These are phyloP conservation scores for Malurus melanocephalus DNA, from an alignment of 2,113 vertebrate species.

Conservation along the genomic window DNA sequence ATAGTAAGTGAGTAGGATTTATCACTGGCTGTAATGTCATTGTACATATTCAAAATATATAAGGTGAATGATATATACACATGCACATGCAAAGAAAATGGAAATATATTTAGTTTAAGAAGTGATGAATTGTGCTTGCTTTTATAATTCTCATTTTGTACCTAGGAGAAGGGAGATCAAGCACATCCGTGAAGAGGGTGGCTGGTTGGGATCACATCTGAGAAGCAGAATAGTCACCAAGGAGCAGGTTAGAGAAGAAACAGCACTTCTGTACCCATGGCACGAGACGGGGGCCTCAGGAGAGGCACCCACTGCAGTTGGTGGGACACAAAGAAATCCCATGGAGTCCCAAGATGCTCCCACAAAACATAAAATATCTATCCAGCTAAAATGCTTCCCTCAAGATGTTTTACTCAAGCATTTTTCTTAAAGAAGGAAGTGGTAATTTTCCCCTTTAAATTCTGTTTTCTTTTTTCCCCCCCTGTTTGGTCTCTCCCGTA, in stretches of 20 bases:
- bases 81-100: slow-evolving; percentile 43
- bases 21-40: slow-evolving; percentile 40
- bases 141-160: slow-evolving; percentile 58
- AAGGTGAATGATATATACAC: slow-evolving; percentile 13
- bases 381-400: not conserved
- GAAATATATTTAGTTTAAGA: slow-evolving; percentile 60
- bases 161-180: slow-evolving; percentile 39
- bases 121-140: slow-evolving; percentile 50
- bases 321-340: not conserved
- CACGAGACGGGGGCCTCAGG: fast-evolving
- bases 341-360: not conserved
- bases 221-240: not conserved
- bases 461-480: not conserved
- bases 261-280: not conserved
- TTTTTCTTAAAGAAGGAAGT: not conserved
- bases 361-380: not conserved
- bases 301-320: not conserved
- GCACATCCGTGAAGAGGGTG: not conserved
- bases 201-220: not conserved
- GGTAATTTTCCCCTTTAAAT: slow-evolving; percentile 23
- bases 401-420: not conserved
- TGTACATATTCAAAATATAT: slow-evolving; percentile 42
- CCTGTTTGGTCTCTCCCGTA: slow-evolving; percentile 10
- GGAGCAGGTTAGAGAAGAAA: not conserved
- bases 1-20: slow-evolving; percentile 66